Evolutionary conservation across 2,797 vertebrate genomes (phyloP).

Genomic region (Syngnathus rostellatus): DNA sequence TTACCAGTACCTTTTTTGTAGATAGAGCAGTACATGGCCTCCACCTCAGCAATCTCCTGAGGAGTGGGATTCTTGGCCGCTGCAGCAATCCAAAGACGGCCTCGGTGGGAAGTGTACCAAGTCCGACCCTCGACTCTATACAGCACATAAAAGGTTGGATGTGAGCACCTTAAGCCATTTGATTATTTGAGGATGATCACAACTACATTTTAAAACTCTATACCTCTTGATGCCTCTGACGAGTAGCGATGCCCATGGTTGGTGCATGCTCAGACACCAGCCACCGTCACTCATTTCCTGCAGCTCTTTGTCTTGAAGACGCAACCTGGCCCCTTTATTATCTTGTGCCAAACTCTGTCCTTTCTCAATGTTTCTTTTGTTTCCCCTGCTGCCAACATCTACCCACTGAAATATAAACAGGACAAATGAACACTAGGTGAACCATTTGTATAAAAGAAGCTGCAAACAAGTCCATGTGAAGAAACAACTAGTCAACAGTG

Average conservation of each 20-base stretch:
- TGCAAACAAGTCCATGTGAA: not conserved
- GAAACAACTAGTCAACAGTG: not conserved
- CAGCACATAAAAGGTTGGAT: constrained; percentile 7
- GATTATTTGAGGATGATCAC: not conserved
- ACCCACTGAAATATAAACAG: constrained; percentile 74
- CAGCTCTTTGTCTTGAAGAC: constrained; percentile 90
- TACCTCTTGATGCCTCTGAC: constrained; percentile 87
- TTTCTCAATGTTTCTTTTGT: constrained; percentile 42
- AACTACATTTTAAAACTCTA: not conserved
- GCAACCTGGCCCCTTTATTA: constrained; percentile 53
- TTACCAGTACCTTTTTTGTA: constrained; percentile 68
- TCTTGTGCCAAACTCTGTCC: constrained; percentile 18
- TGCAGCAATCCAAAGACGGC: constrained; percentile 92
- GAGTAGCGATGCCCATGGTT: constrained; percentile 93
- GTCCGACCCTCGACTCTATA: constrained; percentile 88
- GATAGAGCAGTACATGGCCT: constrained; percentile 77
- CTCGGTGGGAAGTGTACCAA: constrained; percentile 92
- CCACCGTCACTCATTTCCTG: constrained; percentile 91
- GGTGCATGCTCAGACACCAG: constrained; percentile 96
- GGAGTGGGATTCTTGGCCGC: constrained; percentile 83
- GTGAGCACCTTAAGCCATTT: not conserved
- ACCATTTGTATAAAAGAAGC: not conserved
- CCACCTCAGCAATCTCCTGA: constrained; percentile 83
- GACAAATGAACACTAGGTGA: not conserved
- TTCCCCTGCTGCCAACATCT: constrained; percentile 67